These are phyloP conservation scores for Sclerodermus sp. DNA, from an alignment of 2,888 invertebrate genomes.

Conservation along the genomic window DNA sequence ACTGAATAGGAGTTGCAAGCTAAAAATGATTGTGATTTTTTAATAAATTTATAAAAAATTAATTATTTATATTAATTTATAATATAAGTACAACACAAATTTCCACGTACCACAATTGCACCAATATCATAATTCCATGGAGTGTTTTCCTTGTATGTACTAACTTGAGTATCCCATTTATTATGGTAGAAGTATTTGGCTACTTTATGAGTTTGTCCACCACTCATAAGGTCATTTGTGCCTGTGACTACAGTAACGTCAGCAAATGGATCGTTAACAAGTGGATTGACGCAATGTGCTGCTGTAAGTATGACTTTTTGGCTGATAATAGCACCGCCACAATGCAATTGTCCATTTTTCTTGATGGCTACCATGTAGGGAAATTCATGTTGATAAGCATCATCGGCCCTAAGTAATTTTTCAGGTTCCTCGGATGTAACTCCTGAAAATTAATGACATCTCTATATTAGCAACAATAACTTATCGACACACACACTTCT, in stretches of 20 bases:
- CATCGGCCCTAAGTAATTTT: conserved; percentile 7
- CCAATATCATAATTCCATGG: conserved; percentile 15
- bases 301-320: conserved; percentile 18
- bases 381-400: conserved; percentile 9
- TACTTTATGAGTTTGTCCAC: conserved; percentile 5
- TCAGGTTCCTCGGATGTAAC: conserved; percentile 2
- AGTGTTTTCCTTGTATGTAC: not conserved
- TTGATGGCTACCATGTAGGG: conserved; percentile 21
- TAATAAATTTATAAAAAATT: not conserved
- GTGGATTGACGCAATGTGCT: conserved; percentile 19
- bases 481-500: too few relatives aligned
- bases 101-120: conserved; percentile 13
- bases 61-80: not conserved
- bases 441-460: not conserved
- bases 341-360: conserved; percentile 7
- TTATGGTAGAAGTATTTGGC: not conserved
- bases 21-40: not conserved
- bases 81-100: not conserved
- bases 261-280: not conserved
- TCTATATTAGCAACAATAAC: too few relatives aligned
- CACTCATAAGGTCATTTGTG: not conserved
- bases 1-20: not conserved
- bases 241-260: conserved; percentile 13
- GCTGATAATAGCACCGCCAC: conserved; percentile 22
- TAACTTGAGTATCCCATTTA: not conserved